A percentile compares a stretch with the other conserved stretches of the same genome.
phyloP scores from a whole-genome alignment of 1,140 invertebrate genomes.

The Anastatus disparis region DNA sequence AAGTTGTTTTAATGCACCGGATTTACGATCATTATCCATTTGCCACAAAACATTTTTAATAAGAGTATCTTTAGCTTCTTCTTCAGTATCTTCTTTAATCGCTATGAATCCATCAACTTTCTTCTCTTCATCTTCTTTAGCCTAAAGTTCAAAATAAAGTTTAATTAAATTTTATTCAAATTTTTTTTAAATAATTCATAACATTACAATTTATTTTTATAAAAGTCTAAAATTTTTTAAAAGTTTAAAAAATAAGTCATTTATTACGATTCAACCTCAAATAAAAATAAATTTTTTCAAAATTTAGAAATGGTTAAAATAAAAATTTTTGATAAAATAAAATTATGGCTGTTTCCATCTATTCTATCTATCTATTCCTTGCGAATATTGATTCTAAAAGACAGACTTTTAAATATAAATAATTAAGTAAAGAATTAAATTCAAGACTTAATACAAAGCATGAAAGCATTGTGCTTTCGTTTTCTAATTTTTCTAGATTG shows the following conservation, averaged over 20 bases:
- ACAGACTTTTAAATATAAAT: too few species aligned
- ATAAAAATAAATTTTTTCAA: neutral
- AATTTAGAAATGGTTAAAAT: too few species aligned
- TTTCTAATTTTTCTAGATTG: too few species aligned
- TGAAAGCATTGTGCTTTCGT: too few species aligned
- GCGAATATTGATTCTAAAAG: too few species aligned
- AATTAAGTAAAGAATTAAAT: too few species aligned
- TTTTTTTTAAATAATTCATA: neutral
- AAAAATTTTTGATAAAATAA: too few species aligned
- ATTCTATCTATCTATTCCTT: too few species aligned
- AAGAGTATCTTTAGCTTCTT: slow-evolving; percentile 71
- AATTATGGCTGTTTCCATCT: too few species aligned
- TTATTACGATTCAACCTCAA: neutral
- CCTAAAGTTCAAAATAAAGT: slow-evolving; percentile 56
- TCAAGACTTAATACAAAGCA: too few species aligned
- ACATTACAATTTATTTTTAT: neutral
- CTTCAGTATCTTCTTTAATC: slow-evolving; percentile 68
- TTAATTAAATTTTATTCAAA: neutral
- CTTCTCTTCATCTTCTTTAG: slow-evolving; percentile 69
- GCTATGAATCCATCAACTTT: slow-evolving; percentile 68
- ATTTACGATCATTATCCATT: slow-evolving; percentile 85
- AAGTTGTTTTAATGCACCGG: slow-evolving; percentile 82
- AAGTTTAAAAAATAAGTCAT: too few species aligned
- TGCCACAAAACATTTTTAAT: slow-evolving; percentile 80
- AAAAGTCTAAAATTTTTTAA: neutral